Evolutionary conservation across 2,888 invertebrate genomes (phyloP).

Genomic region (Eupsilia transversa): DNA sequence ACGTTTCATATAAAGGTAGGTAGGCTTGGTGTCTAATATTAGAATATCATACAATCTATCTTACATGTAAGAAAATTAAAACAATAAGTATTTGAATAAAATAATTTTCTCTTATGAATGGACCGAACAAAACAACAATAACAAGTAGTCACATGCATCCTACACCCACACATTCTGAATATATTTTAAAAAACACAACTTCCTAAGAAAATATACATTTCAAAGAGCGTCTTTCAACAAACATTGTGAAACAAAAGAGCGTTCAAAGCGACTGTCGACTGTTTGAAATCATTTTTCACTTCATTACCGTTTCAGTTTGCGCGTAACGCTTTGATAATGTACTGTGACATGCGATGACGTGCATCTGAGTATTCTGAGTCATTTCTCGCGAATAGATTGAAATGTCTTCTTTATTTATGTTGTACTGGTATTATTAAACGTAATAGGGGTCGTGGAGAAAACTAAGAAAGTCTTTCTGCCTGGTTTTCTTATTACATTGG

Average conservation of each 20-base stretch:
- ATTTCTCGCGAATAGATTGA: constrained; percentile 56
- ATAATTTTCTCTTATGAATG: not conserved
- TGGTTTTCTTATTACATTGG: not conserved
- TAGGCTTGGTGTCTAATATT: not conserved
- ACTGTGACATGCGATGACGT: constrained; percentile 69
- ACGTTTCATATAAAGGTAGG: no score
- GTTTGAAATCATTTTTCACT: constrained; percentile 76
- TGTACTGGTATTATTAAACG: constrained; percentile 24
- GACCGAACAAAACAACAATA: constrained; percentile 25
- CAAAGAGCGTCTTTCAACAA: constrained; percentile 64
- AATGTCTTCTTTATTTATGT: constrained; percentile 54
- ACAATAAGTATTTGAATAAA: not conserved
- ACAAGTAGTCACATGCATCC: constrained; percentile 11
- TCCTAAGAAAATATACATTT: constrained; percentile 67
- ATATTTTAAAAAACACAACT: constrained; percentile 53
- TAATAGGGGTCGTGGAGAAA: not conserved
- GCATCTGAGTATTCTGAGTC: constrained; percentile 57
- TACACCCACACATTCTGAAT: constrained; percentile 20
- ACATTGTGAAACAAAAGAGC: constrained; percentile 61
- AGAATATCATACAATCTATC: not conserved
- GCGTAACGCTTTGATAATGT: constrained; percentile 71
- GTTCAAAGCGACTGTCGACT: constrained; percentile 64
- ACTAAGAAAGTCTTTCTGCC: not conserved
- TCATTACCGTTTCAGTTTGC: constrained; percentile 74
- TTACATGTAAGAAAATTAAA: not conserved